Evolutionary conservation across 2,888 invertebrate genomes (phyloP), one percentile per base, ranked within the genome.

Genomic region (Amblyteles armatorius): DNA sequence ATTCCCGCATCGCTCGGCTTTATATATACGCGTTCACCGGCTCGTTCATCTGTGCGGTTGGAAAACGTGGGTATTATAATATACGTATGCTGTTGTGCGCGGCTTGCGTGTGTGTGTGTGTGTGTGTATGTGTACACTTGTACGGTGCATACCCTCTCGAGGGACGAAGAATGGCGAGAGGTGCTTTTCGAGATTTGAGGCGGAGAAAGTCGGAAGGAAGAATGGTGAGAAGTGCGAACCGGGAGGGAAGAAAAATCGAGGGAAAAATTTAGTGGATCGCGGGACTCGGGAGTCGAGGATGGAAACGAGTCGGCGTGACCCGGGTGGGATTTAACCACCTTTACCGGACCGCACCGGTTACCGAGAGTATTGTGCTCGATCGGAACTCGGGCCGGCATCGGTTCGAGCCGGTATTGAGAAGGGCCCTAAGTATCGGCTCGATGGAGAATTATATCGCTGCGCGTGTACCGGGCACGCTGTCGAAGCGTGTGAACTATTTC

Each of bases 1-100:
- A 68, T 74, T 73, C 57, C 72, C 77, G 71, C 81, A 77, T 84
- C 44, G 73, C 67, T 69, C 80, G 72, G 48, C 72, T 79, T 60
- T 50, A 68, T 63, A 77, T 72, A 84, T 72, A 77, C 33, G 36
- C 55, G 48, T 60, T 69, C 65, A 13, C 65, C 48, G 48, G 63
- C 19, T 63, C 74, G 29, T 57, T 48, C 44, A 22, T 73, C 44
- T 29, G 50, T 48, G 16, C n/a, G 48, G 48, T 29, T 73, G 55
- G 57, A 72, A 44, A 73, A 73, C 16, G 57, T 9, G n/a, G 33
- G 36, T 26, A 57, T 57, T 57, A 57, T 26, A 57, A 22, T 26
- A 11, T 55, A 22, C 11, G 22, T 52, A 19, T 19, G 52, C n/a
- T 9, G 19, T 6, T 52, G 19, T 19, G 11, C 22, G 11, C 7